A percentile compares a stretch with the other conserved stretches of the same genome.
phyloP scores from a whole-genome alignment of 2,888 invertebrate species.

The Lamproptera curius region DNA sequence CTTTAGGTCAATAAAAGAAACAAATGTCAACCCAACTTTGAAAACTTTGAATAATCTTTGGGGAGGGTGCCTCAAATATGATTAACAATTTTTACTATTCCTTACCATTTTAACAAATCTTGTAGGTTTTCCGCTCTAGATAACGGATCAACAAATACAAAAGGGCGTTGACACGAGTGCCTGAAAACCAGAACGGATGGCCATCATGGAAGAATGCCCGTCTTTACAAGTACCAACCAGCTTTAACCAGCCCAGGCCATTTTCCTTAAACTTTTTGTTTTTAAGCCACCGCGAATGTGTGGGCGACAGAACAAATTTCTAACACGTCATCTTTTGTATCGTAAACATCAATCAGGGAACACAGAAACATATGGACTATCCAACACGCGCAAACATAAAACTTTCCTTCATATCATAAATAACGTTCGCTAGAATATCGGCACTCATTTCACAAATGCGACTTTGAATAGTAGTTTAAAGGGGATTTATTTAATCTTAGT shows the following conservation, averaged over 20 bases:
- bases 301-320: constrained; percentile 21
- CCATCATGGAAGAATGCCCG: no score
- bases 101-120: constrained; percentile 10
- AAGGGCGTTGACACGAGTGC: no score
- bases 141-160: no score
- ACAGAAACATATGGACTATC: constrained; percentile 29
- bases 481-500: constrained; percentile 26
- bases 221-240: constrained; percentile 29
- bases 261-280: constrained; percentile 27
- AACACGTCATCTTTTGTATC: constrained; percentile 26
- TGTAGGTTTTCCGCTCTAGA: no score
- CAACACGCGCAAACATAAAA: constrained; percentile 25
- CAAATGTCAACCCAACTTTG: constrained; percentile 14
- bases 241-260: constrained; percentile 28
- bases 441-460: constrained; percentile 21
- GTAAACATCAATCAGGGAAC: constrained; percentile 26
- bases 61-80: constrained; percentile 27
- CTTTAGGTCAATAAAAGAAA: constrained; percentile 26
- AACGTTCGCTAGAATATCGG: constrained; percentile 22
- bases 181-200: no score
- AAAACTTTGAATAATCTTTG: constrained; percentile 24
- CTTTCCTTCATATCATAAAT: constrained; percentile 28
- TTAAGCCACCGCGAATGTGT: constrained; percentile 28
- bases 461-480: constrained; percentile 22
- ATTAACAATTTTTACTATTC: constrained; percentile 29